A percentile compares a stretch with the other conserved stretches of the same genome.
Conservation (phyloP, 2,113 vertebrate species). For the Dascyllus trimaculatus region DNA sequence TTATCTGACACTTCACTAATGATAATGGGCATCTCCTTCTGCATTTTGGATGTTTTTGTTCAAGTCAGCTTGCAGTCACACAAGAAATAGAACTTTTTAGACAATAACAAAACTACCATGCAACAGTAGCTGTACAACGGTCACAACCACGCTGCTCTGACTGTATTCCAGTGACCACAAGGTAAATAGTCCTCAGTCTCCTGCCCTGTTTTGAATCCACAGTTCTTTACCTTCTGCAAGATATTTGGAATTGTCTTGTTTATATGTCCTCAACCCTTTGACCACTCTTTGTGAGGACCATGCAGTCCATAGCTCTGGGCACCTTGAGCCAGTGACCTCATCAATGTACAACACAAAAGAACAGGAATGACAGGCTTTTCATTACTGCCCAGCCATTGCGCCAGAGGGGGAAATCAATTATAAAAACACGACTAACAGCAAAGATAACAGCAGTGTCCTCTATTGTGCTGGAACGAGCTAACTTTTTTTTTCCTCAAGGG, state of each 20-base stretch:
- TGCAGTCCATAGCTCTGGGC: slow-evolving; percentile 40
- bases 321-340: slow-evolving; percentile 84
- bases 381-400: slow-evolving; percentile 82
- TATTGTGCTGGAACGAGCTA: slow-evolving; percentile 75
- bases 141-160: not conserved
- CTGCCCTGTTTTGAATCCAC: slow-evolving; percentile 26
- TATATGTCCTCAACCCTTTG: slow-evolving; percentile 57
- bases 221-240: slow-evolving; percentile 10
- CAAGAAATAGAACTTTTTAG: not conserved
- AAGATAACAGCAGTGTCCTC: slow-evolving; percentile 83
- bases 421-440: slow-evolving; percentile 86
- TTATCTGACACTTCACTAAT: slow-evolving; percentile 7
- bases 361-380: slow-evolving; percentile 83
- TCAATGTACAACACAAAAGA: slow-evolving; percentile 83
- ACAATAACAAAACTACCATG: not conserved
- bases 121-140: not conserved
- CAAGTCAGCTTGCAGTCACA: not conserved
- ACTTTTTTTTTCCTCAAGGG: slow-evolving; percentile 77
- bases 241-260: slow-evolving; percentile 37
- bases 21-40: not conserved
- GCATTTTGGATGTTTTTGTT: slow-evolving; percentile 12
- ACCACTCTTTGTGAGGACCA: slow-evolving; percentile 37
- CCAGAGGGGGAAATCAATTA: slow-evolving; percentile 85
- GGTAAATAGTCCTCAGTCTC: not conserved
- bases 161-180: not conserved